Evolutionary conservation across 2,888 invertebrate genomes (phyloP).

Genomic region (Tetragonisca angustula): DNA sequence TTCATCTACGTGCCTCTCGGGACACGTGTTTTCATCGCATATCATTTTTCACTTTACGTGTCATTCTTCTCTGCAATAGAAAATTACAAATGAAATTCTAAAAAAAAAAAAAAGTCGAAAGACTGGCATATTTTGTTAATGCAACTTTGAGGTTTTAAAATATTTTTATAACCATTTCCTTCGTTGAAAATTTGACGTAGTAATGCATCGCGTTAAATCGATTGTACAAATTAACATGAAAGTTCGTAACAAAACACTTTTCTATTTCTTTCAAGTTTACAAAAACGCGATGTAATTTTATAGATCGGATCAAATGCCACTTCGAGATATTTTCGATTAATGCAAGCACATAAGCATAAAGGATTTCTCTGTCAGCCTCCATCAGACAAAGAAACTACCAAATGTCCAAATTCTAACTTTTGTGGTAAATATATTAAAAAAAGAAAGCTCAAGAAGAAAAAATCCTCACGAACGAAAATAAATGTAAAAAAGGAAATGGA

Average conservation of each 20-base stretch:
- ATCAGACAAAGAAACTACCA: not conserved
- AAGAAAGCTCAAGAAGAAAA: not conserved
- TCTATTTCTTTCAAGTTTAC: not conserved
- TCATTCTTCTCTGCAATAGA: not conserved
- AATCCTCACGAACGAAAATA: not conserved
- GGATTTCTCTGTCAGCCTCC: not conserved
- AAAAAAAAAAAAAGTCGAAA: constrained; percentile 46
- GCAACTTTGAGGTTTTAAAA: constrained; percentile 5
- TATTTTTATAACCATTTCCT: not conserved
- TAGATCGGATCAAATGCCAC: not conserved
- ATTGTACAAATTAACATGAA: constrained; percentile 13
- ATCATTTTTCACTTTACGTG: constrained; percentile 47
- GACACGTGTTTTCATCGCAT: constrained; percentile 57
- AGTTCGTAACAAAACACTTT: constrained; percentile 27
- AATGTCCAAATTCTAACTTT: not conserved
- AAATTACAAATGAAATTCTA: constrained; percentile 49
- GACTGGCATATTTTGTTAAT: not conserved
- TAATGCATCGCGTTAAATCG: not conserved
- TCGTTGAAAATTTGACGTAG: constrained; percentile 17
- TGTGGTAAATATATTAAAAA: not conserved
- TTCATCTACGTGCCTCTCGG: constrained; percentile 14
- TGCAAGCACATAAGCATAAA: not conserved
- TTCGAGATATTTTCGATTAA: not conserved
- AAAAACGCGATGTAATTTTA: not conserved
- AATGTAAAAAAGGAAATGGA: not conserved